phyloP scores from a whole-genome alignment of 2,113 vertebrate species.

The Acrocephalus kingi region DNA sequence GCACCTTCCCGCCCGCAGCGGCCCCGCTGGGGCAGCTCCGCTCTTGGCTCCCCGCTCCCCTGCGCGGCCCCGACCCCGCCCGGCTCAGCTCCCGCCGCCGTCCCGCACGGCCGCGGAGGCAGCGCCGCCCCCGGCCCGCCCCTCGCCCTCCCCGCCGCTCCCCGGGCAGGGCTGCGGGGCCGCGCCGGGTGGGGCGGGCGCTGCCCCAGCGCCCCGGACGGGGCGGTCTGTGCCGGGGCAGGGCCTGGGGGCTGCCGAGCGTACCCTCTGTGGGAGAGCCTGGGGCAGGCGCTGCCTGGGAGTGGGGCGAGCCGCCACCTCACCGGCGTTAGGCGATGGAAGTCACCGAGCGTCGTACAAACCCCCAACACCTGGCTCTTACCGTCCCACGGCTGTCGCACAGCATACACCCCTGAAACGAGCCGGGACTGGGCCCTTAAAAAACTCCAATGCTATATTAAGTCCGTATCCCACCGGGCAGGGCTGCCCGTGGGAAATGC shows the following conservation, averaged over 20 bases:
- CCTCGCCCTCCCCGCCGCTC: not conserved
- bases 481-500: not conserved
- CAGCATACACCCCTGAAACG: accelerated
- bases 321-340: accelerated
- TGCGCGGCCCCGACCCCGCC: not conserved
- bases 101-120: too few relatives aligned
- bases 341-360: accelerated
- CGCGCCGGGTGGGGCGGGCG: not conserved
- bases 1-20: not conserved
- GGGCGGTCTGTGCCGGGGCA: not conserved
- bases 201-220: not conserved
- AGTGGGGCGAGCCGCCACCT: accelerated
- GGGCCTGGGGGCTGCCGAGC: not conserved
- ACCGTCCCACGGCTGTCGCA: not conserved
- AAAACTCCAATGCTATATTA: accelerated
- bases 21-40: not conserved
- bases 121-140: not conserved
- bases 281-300: accelerated
- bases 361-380: accelerated
- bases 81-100: too few relatives aligned
- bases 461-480: accelerated
- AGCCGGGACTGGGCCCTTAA: not conserved
- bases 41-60: not conserved
- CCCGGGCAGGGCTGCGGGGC: not conserved
- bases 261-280: accelerated